Evolutionary conservation across 2,797 vertebrate genomes (phyloP).

Genomic region (Cottoperca gobio): DNA sequence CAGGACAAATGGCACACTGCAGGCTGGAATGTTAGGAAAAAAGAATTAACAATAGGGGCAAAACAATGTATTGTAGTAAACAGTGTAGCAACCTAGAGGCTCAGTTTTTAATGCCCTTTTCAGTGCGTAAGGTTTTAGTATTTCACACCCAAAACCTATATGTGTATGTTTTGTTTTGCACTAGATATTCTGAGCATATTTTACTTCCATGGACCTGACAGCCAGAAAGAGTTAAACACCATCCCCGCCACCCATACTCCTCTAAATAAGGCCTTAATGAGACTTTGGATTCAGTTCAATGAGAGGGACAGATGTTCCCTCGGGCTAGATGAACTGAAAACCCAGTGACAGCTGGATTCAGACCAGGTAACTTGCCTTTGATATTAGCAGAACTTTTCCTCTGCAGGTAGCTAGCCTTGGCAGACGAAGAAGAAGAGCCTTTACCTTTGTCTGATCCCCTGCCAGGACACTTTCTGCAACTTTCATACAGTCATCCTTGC

Average conservation of each 20-base stretch:
- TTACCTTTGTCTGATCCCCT: slow-evolving; percentile 61
- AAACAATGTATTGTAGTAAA: slow-evolving; percentile 58
- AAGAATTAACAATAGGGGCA: slow-evolving; percentile 42
- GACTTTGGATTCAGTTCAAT: slow-evolving; percentile 63
- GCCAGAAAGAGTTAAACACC: slow-evolving; percentile 38
- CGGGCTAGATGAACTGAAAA: slow-evolving; percentile 55
- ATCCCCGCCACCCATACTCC: background rate
- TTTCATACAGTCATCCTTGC: slow-evolving; percentile 44
- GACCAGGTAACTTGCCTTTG: slow-evolving; percentile 68
- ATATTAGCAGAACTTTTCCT: slow-evolving; percentile 54
- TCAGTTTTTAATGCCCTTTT: background rate
- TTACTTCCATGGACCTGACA: slow-evolving; percentile 6
- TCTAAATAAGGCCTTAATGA: slow-evolving; percentile 55
- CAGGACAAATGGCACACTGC: slow-evolving; percentile 58
- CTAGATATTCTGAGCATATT: background rate
- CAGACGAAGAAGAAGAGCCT: slow-evolving; percentile 46
- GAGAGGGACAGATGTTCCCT: slow-evolving; percentile 73
- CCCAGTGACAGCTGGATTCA: slow-evolving; percentile 58
- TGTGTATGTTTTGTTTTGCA: slow-evolving; percentile 7
- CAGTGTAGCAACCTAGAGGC: slow-evolving; percentile 24
- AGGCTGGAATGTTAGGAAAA: slow-evolving; percentile 58
- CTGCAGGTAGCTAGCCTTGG: slow-evolving; percentile 66
- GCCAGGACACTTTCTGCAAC: slow-evolving; percentile 56
- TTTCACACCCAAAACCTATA: background rate
- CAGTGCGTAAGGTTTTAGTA: background rate